phyloP scores from a whole-genome alignment of 2,113 vertebrate genomes.

The Pyrgilauda ruficollis region DNA sequence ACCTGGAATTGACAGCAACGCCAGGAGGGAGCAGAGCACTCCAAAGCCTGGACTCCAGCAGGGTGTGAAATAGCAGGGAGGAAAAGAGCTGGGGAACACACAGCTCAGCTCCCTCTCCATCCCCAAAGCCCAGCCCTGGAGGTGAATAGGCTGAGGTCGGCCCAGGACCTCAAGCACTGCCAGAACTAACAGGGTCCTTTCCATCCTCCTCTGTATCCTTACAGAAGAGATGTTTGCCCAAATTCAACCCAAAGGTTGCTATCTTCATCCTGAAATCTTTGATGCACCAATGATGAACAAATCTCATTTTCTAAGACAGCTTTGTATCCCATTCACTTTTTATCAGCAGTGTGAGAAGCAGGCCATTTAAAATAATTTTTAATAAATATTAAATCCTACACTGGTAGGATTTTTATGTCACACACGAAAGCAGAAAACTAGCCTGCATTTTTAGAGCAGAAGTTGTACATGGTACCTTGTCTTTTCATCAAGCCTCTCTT shows the following conservation, averaged over 20 bases:
- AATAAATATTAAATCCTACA: neutral
- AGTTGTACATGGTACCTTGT: neutral
- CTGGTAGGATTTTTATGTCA: neutral
- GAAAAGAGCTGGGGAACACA: neutral
- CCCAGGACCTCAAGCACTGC: neutral
- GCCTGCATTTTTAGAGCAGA: neutral
- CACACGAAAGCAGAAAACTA: neutral
- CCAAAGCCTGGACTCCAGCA: accelerated
- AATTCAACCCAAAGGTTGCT: neutral
- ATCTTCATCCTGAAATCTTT: neutral
- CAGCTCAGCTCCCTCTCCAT: neutral
- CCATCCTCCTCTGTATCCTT: neutral
- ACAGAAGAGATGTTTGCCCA: neutral
- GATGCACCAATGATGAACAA: neutral
- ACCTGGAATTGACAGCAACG: neutral
- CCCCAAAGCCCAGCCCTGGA: neutral
- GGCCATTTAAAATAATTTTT: neutral
- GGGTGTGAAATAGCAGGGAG: neutral
- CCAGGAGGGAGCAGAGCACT: neutral
- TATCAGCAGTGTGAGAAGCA: neutral
- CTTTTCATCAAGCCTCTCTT: neutral
- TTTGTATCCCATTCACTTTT: neutral
- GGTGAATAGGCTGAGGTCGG: neutral
- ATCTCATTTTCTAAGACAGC: neutral
- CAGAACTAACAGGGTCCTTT: neutral